Base-by-base conservation (phyloP, 2,113 vertebrate genomes). In the Anguilla japonica region DNA sequence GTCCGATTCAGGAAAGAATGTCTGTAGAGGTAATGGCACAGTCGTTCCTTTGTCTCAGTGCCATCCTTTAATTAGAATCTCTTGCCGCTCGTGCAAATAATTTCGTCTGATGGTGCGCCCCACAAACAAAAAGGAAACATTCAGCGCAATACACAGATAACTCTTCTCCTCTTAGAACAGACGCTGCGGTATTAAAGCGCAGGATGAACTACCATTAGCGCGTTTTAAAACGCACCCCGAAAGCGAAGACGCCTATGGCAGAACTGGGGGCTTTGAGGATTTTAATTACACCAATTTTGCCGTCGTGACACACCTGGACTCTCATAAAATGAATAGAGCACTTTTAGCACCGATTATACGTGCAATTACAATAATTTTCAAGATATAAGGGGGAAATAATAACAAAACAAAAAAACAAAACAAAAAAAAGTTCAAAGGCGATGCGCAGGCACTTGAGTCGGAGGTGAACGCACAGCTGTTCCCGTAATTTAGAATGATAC, bases 401-500 rank as follows among this genome's bases (percentile, higher is more conserved):
- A 34, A 34, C n/a, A 34, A n/a, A 75, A 34, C 34, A 34, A 34
- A 34, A 34, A 34, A 13, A 75, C n/a, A 75, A 22, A n/a, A n/a
- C 34, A 13, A 75, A n/a, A 75, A 22, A n/a, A n/a, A 41, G 29
- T 46, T 81, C 40, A 43, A 46, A 26, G 40, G 40, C 20, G 41
- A 43, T 41, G 20, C 13, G 80, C 41, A 39, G 40, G 80, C 39
- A 11, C 14, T 15, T 6, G 40, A 22, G 79, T 18, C 29, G 40
- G 39, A 18, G 79, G 79, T 78, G 67, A 67, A 8, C 84, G 67
- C 43, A n/a, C 82, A 78, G 5, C 39, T 82, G 43, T 87, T 81
- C 71, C 53, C 80, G 83, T 92, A 91, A 94, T 92, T 89, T 89
- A 82, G 84, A 40, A 81, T 87, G 90, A 91, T 89, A 90, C 85